These are phyloP conservation scores for Orchestia grillus DNA, from an alignment of 1,140 invertebrate genomes.

Conservation along the genomic window DNA sequence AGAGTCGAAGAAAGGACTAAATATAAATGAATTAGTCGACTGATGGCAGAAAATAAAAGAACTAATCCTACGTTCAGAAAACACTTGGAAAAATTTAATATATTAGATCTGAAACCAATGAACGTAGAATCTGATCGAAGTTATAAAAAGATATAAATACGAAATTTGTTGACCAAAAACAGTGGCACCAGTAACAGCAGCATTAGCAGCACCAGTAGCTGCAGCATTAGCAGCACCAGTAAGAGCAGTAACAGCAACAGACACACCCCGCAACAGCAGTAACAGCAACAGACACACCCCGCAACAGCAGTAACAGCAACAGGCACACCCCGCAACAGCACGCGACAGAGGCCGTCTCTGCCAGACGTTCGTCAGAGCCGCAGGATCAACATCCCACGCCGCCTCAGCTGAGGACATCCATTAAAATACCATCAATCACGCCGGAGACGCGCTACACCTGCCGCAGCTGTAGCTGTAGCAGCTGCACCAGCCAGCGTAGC, in stretches of 20 bases:
- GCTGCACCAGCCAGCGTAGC: not conserved
- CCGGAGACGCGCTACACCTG: not conserved
- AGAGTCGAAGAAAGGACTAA: too few species aligned
- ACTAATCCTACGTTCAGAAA: not conserved
- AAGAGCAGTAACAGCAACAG: not conserved
- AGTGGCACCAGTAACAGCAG: not conserved
- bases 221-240: not conserved
- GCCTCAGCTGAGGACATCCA: not conserved
- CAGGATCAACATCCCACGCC: not conserved
- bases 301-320: not conserved
- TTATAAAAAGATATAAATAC: too few species aligned
- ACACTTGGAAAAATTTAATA: not conserved
- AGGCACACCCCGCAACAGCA: not conserved
- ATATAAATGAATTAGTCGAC: not conserved
- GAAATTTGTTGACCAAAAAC: not conserved
- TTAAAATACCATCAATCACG: constrained; percentile 23
- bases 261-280: not conserved
- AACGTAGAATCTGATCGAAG: too few species aligned
- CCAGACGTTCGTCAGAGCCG: not conserved
- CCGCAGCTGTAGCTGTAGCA: not conserved
- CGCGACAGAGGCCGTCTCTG: too few species aligned
- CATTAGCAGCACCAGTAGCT: not conserved
- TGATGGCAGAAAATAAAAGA: not conserved
- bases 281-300: not conserved
- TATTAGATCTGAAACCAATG: too few species aligned